These are phyloP conservation scores for Periophthalmus modestus DNA, from an alignment of 2,113 vertebrate genomes.

Conservation along the genomic window DNA sequence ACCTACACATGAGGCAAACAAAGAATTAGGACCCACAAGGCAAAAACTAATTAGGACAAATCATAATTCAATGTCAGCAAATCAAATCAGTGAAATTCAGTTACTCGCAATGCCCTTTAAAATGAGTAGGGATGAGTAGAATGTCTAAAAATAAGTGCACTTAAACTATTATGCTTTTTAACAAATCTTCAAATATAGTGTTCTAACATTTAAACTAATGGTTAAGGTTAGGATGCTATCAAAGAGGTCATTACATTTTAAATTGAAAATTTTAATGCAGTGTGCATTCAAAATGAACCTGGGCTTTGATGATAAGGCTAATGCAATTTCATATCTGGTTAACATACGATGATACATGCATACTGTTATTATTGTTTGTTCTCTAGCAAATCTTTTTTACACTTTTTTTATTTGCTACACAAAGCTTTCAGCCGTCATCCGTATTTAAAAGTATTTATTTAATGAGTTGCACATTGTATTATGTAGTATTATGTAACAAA, in stretches of 20 bases:
- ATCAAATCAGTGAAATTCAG: constrained; percentile 82
- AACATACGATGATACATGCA: not conserved
- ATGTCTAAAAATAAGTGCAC: constrained; percentile 64
- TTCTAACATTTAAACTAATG: not conserved
- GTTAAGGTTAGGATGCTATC: not conserved
- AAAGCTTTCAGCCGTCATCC: too few relatives aligned
- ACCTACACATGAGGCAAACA: constrained; percentile 42
- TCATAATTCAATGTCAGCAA: constrained; percentile 84
- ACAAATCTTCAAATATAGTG: not conserved
- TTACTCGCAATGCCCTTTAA: constrained; percentile 70
- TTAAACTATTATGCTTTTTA: not conserved
- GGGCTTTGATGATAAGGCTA: constrained; percentile 1
- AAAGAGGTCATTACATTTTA: not conserved
- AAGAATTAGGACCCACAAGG: constrained; percentile 49
- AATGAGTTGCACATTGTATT: too few relatives aligned
- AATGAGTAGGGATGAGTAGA: constrained; percentile 63
- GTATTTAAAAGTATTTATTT: too few relatives aligned
- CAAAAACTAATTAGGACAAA: constrained; percentile 69
- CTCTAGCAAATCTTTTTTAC: not conserved
- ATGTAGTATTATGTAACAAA: too few relatives aligned
- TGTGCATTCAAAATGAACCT: constrained; percentile 2
- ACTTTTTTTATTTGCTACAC: not conserved
- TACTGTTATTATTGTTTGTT: not conserved
- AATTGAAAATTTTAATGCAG: not conserved
- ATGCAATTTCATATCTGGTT: not conserved